Conservation (phyloP, 2,888 invertebrate species). For the Stegana nigrithorax region DNA sequence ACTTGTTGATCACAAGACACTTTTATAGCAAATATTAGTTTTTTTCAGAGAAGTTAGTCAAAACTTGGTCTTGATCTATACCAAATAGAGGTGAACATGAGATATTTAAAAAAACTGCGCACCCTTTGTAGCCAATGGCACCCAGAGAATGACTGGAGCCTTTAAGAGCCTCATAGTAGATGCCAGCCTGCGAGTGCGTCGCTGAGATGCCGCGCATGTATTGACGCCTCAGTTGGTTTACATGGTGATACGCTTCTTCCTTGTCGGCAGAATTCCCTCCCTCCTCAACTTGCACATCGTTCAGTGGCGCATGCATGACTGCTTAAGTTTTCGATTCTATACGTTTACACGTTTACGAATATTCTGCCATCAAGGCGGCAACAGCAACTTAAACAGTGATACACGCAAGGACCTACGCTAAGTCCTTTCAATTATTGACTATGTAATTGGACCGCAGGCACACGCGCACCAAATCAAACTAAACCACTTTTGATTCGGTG, state of each 20-base stretch:
- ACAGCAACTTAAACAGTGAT: background rate
- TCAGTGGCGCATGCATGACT: constrained; percentile 53
- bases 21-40: background rate
- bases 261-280: constrained; percentile 39
- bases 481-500: constrained; percentile 1
- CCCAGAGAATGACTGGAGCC: constrained; percentile 59
- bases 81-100: too few species aligned
- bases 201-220: constrained; percentile 64
- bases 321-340: background rate
- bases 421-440: background rate
- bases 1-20: too few species aligned
- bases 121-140: too few species aligned
- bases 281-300: constrained; percentile 55
- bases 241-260: constrained; percentile 52
- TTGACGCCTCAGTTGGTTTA: constrained; percentile 60
- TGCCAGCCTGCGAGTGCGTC: constrained; percentile 60
- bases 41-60: too few species aligned
- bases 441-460: constrained; percentile 23
- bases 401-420: background rate
- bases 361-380: background rate
- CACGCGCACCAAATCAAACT: constrained; percentile 39
- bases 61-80: too few species aligned
- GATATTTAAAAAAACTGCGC: constrained; percentile 26
- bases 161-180: constrained; percentile 65
- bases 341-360: background rate